Evolutionary conservation across 2,888 invertebrate genomes (phyloP).

Genomic region (Pteria penguin): DNA sequence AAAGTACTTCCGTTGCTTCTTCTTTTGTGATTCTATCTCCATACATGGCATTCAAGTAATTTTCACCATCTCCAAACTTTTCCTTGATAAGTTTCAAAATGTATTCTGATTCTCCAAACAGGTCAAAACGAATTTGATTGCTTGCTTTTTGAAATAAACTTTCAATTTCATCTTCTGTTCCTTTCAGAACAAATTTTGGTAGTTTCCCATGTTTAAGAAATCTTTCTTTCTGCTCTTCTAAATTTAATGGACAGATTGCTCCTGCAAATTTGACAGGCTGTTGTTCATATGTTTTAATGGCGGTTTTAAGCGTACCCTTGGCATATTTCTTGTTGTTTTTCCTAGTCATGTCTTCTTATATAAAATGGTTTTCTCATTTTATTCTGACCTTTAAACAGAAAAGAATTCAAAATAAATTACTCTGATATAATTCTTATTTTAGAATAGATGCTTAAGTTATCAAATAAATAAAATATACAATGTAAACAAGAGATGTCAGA

Average conservation of each 20-base stretch:
- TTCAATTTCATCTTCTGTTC: constrained; percentile 61
- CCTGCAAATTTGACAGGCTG: constrained; percentile 52
- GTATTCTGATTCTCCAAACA: constrained; percentile 70
- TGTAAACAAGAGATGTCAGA: too few relatives aligned
- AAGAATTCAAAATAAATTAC: too few relatives aligned
- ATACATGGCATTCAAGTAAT: constrained; percentile 68
- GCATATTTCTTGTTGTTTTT: background rate
- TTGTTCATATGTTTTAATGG: constrained; percentile 35
- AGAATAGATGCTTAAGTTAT: too few relatives aligned
- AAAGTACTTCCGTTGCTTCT: constrained; percentile 70
- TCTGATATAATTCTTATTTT: too few relatives aligned
- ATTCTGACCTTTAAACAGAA: too few relatives aligned
- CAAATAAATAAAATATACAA: too few relatives aligned
- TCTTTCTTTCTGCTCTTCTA: constrained; percentile 74
- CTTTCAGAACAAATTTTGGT: constrained; percentile 70
- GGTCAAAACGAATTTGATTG: constrained; percentile 73
- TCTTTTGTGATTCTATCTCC: constrained; percentile 69
- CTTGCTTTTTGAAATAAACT: constrained; percentile 63
- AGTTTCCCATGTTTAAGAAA: constrained; percentile 74
- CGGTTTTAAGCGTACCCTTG: constrained; percentile 22
- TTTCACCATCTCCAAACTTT: constrained; percentile 72
- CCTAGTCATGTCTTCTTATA: background rate
- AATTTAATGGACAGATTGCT: constrained; percentile 71
- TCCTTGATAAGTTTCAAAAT: constrained; percentile 71
- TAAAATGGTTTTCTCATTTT: too few relatives aligned